Percentiles rank a stretch among this genome's conserved stretches.
Evolutionary conservation across 2,888 invertebrate species (phyloP).

Genomic region (Parnassius glacialis): DNA sequence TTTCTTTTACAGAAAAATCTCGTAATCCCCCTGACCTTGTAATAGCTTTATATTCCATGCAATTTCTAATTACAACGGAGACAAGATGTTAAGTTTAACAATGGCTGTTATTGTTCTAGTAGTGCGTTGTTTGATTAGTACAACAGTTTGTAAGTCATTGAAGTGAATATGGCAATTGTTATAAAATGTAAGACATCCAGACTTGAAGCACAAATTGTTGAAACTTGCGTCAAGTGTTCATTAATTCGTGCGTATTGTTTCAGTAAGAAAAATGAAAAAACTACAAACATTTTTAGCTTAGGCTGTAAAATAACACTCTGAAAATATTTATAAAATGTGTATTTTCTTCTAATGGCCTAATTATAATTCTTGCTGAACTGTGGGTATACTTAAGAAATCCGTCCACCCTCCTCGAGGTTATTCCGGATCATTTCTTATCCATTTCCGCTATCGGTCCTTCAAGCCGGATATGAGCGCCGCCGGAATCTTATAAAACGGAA

Average conservation of each 20-base stretch:
- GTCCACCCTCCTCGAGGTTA: constrained; percentile 35
- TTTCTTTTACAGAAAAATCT: constrained; percentile 33
- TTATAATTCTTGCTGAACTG: constrained; percentile 18
- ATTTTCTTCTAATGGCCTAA: constrained; percentile 22
- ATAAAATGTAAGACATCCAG: constrained; percentile 18
- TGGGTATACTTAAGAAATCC: constrained; percentile 29
- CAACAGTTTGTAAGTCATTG: constrained; percentile 26
- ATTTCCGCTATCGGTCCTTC: constrained; percentile 64
- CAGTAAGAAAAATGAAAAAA: constrained; percentile 12
- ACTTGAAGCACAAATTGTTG: constrained; percentile 11
- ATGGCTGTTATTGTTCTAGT: constrained; percentile 23
- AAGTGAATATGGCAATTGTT: constrained; percentile 21
- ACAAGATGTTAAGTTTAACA: constrained; percentile 16
- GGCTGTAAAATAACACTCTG: not conserved
- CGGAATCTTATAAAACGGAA: constrained; percentile 71
- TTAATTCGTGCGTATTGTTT: constrained; percentile 24
- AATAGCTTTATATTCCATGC: constrained; percentile 20
- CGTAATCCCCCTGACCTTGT: constrained; percentile 37
- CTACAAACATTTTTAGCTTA: constrained; percentile 10
- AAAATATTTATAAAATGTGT: constrained; percentile 12
- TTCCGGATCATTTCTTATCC: constrained; percentile 55
- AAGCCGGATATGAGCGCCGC: constrained; percentile 59
- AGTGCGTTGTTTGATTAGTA: constrained; percentile 21
- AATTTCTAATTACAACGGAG: constrained; percentile 12
- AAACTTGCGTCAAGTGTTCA: constrained; percentile 19